Conservation (phyloP, 2,113 vertebrate genomes). For the Oxyura jamaicensis region DNA sequence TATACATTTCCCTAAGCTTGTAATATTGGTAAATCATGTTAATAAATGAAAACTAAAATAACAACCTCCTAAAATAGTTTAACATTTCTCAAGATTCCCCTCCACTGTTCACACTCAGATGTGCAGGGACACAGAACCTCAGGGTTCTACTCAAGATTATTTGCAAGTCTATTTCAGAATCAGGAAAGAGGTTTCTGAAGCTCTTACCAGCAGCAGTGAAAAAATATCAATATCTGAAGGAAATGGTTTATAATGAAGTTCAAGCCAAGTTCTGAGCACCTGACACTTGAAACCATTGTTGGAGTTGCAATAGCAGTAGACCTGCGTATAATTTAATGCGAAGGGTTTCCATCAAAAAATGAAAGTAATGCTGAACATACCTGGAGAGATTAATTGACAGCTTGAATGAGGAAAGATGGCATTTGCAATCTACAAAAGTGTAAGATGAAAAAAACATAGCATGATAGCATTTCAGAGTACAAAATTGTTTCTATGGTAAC, state of each 20-base stretch:
- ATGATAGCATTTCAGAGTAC: constrained; percentile 21
- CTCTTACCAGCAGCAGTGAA: not conserved
- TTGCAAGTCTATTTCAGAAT: not conserved
- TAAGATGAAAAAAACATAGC: constrained; percentile 3
- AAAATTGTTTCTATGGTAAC: constrained; percentile 61
- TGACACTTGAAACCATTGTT: not conserved
- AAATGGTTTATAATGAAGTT: not conserved
- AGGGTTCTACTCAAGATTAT: not conserved
- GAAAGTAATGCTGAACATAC: constrained; percentile 13
- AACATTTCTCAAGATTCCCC: not conserved
- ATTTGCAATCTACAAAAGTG: constrained; percentile 38
- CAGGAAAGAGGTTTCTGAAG: not conserved
- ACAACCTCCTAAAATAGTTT: not conserved
- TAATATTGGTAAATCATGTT: not conserved
- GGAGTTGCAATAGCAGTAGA: not conserved
- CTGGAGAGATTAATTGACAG: constrained; percentile 31
- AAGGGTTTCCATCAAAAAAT: constrained; percentile 6
- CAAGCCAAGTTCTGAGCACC: not conserved
- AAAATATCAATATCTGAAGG: not conserved
- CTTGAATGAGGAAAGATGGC: constrained; percentile 21
- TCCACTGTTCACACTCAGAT: not conserved
- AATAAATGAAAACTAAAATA: not conserved
- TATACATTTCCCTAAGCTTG: not conserved
- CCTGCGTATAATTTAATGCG: not conserved
- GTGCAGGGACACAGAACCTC: not conserved